phyloP scores from a whole-genome alignment of 2,888 invertebrate species.

The Drosophila putrida region DNA sequence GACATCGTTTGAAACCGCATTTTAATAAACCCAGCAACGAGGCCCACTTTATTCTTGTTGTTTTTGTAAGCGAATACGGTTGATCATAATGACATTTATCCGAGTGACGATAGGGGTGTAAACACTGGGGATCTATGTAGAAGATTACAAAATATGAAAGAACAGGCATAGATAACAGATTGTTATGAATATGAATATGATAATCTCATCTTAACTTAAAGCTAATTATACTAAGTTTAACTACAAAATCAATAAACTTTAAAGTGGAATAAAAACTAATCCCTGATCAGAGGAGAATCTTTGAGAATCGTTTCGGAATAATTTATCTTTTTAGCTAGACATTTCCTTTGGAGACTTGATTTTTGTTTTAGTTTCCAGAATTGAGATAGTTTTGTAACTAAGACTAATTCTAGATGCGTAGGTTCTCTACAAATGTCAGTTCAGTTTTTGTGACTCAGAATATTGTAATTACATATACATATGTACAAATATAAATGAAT shows the following conservation, averaged over 20 bases:
- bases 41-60: constrained; percentile 27
- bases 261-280: too few species aligned
- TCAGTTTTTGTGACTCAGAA: constrained; percentile 27
- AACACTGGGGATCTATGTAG: constrained; percentile 2
- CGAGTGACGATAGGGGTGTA: background rate
- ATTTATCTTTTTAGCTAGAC: too few species aligned
- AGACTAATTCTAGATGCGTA: constrained; percentile 9
- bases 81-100: constrained; percentile 39
- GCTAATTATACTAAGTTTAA: background rate
- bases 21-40: constrained; percentile 64
- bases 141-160: constrained; percentile 24
- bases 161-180: background rate
- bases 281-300: background rate
- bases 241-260: too few species aligned
- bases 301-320: too few species aligned
- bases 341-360: background rate
- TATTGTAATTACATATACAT: constrained; percentile 1
- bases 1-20: constrained; percentile 71
- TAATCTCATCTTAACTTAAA: background rate
- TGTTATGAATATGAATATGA: too few species aligned
- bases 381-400: background rate
- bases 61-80: constrained; percentile 51
- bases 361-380: background rate
- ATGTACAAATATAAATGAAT: constrained; percentile 3
- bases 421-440: background rate